Conservation (phyloP, 2,888 invertebrate genomes). For the Formica aserva region DNA sequence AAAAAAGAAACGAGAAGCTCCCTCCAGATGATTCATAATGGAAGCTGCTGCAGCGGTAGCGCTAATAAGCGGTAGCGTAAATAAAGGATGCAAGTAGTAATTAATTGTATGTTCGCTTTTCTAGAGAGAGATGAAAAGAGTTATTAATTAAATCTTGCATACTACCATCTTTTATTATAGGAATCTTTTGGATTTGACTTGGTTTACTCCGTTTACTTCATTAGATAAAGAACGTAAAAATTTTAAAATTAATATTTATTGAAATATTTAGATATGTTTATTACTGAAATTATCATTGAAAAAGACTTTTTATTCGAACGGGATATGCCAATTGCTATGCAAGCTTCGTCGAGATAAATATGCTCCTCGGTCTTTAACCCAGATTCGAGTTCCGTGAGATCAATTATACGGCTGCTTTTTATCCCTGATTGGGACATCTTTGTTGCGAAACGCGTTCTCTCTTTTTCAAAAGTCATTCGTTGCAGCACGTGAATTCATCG, state of each 20-base stretch:
- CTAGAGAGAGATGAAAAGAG: conserved; percentile 2
- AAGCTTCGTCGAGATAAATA: conserved; percentile 15
- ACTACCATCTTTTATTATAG: background rate
- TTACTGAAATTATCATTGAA: background rate
- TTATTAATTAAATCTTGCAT: conserved; percentile 4
- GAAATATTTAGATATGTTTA: background rate
- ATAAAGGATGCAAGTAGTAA: conserved; percentile 35
- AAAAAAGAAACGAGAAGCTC: background rate
- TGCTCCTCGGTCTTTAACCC: conserved; percentile 35
- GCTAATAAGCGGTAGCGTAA: conserved; percentile 40
- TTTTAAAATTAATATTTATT: background rate
- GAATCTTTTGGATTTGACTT: background rate
- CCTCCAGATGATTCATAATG: background rate
- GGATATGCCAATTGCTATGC: background rate
- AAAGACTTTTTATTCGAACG: background rate
- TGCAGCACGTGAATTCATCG: conserved; percentile 38
- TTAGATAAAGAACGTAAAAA: background rate
- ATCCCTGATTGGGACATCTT: conserved; percentile 42
- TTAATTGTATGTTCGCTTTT: conserved; percentile 34
- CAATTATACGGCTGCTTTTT: conserved; percentile 27
- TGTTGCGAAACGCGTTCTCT: conserved; percentile 38
- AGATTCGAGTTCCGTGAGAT: conserved; percentile 46
- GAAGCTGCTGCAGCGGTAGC: conserved; percentile 25
- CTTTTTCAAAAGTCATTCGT: conserved; percentile 14
- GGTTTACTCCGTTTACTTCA: background rate